phyloP scores from a whole-genome alignment of 2,888 invertebrate genomes.

The Agonopterix subpropinquella region DNA sequence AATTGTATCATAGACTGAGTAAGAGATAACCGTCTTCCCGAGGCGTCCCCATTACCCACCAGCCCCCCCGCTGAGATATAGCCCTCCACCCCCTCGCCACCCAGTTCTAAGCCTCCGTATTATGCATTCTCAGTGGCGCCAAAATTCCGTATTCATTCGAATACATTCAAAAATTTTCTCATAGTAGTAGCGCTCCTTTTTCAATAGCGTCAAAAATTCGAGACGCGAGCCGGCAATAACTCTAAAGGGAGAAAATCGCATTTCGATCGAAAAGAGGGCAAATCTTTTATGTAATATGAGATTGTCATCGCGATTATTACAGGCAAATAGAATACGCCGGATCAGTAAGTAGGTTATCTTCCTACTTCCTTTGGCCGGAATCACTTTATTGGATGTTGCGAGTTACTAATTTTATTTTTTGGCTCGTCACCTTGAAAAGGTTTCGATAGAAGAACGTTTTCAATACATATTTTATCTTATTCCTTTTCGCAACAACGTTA shows the following conservation, averaged over 20 bases:
- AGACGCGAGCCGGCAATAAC: slow-evolving; percentile 66
- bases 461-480: slow-evolving; percentile 10
- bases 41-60: slow-evolving; percentile 18
- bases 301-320: slow-evolving; percentile 76
- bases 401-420: slow-evolving; percentile 24
- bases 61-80: slow-evolving; percentile 19
- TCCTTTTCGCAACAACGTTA: no score
- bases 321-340: slow-evolving; percentile 74
- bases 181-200: slow-evolving; percentile 57
- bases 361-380: slow-evolving; percentile 67
- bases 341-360: slow-evolving; percentile 74
- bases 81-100: slow-evolving; percentile 17
- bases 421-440: slow-evolving; percentile 11
- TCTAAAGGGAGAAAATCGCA: slow-evolving; percentile 72
- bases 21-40: background rate
- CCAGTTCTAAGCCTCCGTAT: slow-evolving; percentile 29
- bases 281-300: slow-evolving; percentile 76
- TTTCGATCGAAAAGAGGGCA: slow-evolving; percentile 73
- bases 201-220: slow-evolving; percentile 65
- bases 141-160: slow-evolving; percentile 68
- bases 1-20: no score
- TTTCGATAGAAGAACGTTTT: slow-evolving; percentile 8
- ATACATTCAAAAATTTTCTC: slow-evolving; percentile 63
- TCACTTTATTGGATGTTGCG: slow-evolving; percentile 67
- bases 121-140: slow-evolving; percentile 52